Evolutionary conservation across 2,888 invertebrate species (phyloP).

Genomic region (Drosophila putrida): DNA sequence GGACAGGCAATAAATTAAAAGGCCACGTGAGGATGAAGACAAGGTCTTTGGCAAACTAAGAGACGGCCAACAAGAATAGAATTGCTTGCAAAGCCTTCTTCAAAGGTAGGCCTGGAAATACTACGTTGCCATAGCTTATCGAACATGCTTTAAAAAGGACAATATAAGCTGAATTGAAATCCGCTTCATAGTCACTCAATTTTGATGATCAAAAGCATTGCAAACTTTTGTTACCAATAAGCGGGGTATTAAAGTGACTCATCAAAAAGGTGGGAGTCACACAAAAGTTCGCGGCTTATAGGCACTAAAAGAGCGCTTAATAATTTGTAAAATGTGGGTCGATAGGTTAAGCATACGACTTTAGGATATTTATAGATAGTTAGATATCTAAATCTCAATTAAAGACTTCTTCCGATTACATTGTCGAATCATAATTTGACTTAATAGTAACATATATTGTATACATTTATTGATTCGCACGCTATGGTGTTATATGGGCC

Average conservation of each 20-base stretch:
- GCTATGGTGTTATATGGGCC: no score
- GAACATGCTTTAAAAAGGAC: conserved; percentile 19
- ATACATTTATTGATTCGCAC: neutral
- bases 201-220: conserved; percentile 48
- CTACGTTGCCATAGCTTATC: conserved; percentile 29
- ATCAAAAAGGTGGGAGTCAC: conserved; percentile 14
- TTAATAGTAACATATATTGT: neutral
- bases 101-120: conserved; percentile 51
- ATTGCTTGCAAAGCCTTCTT: conserved; percentile 41
- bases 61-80: conserved; percentile 13
- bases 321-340: neutral
- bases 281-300: neutral
- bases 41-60: neutral
- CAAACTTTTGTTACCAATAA: conserved; percentile 42
- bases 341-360: neutral
- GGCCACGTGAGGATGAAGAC: conserved; percentile 9
- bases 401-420: no score
- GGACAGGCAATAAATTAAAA: conserved; percentile 55
- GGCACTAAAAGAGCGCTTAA: neutral
- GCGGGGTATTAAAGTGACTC: conserved; percentile 40
- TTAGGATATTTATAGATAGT: no score
- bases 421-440: no score
- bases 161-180: conserved; percentile 38
- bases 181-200: conserved; percentile 31
- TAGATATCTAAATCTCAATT: no score